These are phyloP conservation scores for Syrista parreyssii DNA, from an alignment of 2,888 invertebrate genomes.

Conservation along the genomic window DNA sequence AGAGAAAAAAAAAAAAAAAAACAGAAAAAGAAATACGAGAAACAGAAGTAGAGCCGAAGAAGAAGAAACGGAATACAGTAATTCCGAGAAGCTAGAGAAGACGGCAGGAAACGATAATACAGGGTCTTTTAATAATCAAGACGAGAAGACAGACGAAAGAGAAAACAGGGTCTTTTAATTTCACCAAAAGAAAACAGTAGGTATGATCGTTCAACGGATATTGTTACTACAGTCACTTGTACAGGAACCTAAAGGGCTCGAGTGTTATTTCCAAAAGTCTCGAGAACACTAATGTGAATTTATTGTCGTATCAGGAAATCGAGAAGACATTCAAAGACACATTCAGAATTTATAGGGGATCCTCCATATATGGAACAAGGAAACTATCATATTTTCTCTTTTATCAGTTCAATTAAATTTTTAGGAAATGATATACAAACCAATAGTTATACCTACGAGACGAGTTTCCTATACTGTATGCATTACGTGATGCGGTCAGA, in stretches of 20 bases:
- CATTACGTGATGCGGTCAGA: neutral
- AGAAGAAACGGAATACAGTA: slow-evolving; percentile 4
- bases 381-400: neutral
- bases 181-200: neutral
- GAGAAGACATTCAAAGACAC: slow-evolving; percentile 23
- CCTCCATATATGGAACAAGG: neutral
- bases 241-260: neutral
- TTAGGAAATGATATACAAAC: neutral
- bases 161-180: neutral
- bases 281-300: slow-evolving; percentile 44
- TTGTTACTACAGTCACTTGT: neutral
- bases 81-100: too few relatives aligned
- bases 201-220: neutral
- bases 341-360: slow-evolving; percentile 34
- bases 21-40: neutral
- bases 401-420: neutral
- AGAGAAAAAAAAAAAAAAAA: neutral
- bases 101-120: too few relatives aligned
- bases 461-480: neutral
- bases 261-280: neutral
- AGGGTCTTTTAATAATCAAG: too few relatives aligned
- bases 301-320: slow-evolving; percentile 32
- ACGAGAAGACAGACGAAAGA: too few relatives aligned
- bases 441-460: too few relatives aligned
- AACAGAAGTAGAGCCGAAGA: neutral